Conservation (phyloP, 2,113 vertebrate genomes). For the Rhabdornis inornatus region DNA sequence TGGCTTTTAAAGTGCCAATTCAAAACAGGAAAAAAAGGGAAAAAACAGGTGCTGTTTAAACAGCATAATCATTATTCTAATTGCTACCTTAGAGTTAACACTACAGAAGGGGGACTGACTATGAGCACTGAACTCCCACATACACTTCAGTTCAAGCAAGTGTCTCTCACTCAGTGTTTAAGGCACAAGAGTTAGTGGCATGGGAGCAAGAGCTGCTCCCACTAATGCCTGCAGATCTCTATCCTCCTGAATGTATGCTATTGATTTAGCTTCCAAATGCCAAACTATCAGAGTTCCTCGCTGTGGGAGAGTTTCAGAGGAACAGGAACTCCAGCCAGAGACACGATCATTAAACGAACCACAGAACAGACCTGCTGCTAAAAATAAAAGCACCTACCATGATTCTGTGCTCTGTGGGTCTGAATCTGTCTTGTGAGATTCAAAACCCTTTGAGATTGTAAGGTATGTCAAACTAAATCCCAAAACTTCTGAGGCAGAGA, state of each 20-base stretch:
- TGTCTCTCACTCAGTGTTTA: background rate
- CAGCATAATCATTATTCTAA: constrained; percentile 36
- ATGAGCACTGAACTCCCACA: background rate
- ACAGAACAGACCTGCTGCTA: background rate
- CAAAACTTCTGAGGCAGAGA: background rate
- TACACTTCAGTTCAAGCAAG: background rate
- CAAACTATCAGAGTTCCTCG: background rate
- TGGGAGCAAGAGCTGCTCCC: background rate
- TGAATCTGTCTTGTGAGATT: background rate
- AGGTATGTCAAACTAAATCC: background rate
- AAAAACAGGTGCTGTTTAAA: constrained; percentile 33
- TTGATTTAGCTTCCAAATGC: background rate
- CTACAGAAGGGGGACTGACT: background rate
- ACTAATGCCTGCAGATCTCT: background rate
- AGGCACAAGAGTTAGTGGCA: background rate
- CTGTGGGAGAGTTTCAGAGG: background rate
- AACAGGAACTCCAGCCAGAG: background rate
- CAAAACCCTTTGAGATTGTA: background rate
- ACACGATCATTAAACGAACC: background rate
- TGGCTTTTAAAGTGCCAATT: constrained; percentile 45
- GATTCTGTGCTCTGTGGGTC: background rate
- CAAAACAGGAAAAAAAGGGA: background rate
- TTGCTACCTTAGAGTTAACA: constrained; percentile 5
- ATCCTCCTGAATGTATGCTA: background rate
- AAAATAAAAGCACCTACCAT: background rate